Evolutionary conservation across 2,797 vertebrate species (phyloP).

Genomic region (Xiphophorus birchmanni): DNA sequence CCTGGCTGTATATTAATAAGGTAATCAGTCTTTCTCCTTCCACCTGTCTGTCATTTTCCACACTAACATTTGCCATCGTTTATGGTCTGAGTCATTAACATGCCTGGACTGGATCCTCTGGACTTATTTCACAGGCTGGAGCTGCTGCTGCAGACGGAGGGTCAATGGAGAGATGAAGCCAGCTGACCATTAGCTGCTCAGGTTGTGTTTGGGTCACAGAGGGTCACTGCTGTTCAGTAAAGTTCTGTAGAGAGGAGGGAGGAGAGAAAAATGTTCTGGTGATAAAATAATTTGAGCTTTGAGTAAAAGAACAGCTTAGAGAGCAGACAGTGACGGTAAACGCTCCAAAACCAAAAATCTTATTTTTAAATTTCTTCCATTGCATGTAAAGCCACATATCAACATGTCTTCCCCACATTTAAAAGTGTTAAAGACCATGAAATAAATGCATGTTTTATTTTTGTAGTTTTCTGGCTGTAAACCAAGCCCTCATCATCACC

Average conservation of each 20-base stretch:
- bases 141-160: conserved; percentile 67
- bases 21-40: conserved; percentile 59
- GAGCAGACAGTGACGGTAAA: neutral
- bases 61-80: conserved; percentile 72
- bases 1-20: conserved; percentile 66
- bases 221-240: conserved; percentile 66
- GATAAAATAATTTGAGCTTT: conserved; percentile 59
- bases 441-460: neutral
- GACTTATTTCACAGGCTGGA: conserved; percentile 72
- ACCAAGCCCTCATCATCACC: neutral
- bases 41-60: conserved; percentile 33
- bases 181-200: conserved; percentile 72
- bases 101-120: conserved; percentile 56
- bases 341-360: neutral
- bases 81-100: conserved; percentile 77
- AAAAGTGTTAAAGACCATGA: neutral
- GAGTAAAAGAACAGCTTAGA: conserved; percentile 47
- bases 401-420: neutral
- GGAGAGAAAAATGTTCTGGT: conserved; percentile 27
- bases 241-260: conserved; percentile 25
- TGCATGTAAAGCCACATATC: neutral
- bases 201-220: conserved; percentile 65
- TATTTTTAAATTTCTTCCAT: neutral
- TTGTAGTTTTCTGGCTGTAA: neutral
- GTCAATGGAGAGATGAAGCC: conserved; percentile 77